A percentile compares a stretch with the other conserved stretches of the same genome.
Conservation (phyloP, 2,888 invertebrate genomes). For the Globia sparganii region DNA sequence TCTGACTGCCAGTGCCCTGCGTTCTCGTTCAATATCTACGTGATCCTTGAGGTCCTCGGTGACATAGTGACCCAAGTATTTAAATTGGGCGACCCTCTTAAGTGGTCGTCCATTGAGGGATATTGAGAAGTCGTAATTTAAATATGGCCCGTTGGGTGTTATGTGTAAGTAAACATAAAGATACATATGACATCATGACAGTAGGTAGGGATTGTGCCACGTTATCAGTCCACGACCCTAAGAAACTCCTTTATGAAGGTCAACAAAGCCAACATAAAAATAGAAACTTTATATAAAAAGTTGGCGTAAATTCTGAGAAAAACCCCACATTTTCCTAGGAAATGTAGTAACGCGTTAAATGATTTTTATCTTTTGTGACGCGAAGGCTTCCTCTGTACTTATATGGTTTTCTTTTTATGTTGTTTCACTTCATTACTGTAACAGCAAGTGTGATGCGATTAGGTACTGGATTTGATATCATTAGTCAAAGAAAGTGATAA, state of each 20-base stretch:
- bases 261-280: slow-evolving; percentile 1
- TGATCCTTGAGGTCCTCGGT: too few relatives aligned
- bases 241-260: not conserved
- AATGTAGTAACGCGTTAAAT: slow-evolving; percentile 14
- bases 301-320: slow-evolving; percentile 37
- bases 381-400: not conserved
- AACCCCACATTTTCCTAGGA: slow-evolving; percentile 29
- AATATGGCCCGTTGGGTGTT: too few relatives aligned
- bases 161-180: not conserved
- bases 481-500: not conserved
- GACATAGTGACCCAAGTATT: too few relatives aligned
- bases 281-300: not conserved
- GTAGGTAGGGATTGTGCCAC: not conserved
- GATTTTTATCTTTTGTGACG: slow-evolving; percentile 35
- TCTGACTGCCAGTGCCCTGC: too few relatives aligned
- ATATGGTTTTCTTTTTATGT: slow-evolving; percentile 6
- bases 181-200: not conserved
- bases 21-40: too few relatives aligned
- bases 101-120: too few relatives aligned
- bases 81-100: too few relatives aligned
- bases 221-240: not conserved
- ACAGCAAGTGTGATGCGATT: not conserved
- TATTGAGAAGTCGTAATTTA: too few relatives aligned
- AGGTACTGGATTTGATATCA: not conserved
- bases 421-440: slow-evolving; percentile 24